phyloP scores from a whole-genome alignment of 2,797 vertebrate genomes.

The Scarus forsteni region DNA sequence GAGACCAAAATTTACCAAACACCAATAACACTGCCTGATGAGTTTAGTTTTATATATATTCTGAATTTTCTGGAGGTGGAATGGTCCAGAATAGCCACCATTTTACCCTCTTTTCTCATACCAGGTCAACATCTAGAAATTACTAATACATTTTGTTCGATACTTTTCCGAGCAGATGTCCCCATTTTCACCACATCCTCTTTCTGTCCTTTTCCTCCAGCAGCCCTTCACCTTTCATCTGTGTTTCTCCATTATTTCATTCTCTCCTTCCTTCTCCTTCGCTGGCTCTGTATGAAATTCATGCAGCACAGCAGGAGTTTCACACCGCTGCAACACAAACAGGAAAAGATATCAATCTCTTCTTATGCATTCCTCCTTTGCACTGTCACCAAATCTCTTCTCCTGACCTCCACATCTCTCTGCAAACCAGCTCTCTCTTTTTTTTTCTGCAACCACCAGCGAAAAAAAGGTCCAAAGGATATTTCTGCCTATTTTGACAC shows the following conservation, averaged over 20 bases:
- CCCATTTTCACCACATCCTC: not conserved
- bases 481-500: no score
- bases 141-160: no score
- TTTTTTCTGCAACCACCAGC: not conserved
- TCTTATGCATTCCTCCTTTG: conserved; percentile 54
- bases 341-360: conserved; percentile 58
- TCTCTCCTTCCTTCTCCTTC: conserved; percentile 4
- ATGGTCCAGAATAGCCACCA: no score
- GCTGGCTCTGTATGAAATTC: conserved; percentile 28
- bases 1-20: no score
- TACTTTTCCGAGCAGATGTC: no score
- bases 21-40: no score
- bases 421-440: conserved; percentile 9
- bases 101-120: conserved; percentile 17
- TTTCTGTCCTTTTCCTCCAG: no score
- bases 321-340: conserved; percentile 59
- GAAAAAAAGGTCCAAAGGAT: no score
- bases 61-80: no score
- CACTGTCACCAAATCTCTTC: conserved; percentile 35
- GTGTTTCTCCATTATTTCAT: not conserved
- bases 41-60: no score
- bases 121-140: no score
- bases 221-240: not conserved
- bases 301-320: conserved; percentile 46
- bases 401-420: conserved; percentile 27